phyloP scores from a whole-genome alignment of 2,113 vertebrate genomes.

The Eubucco bourcierii region DNA sequence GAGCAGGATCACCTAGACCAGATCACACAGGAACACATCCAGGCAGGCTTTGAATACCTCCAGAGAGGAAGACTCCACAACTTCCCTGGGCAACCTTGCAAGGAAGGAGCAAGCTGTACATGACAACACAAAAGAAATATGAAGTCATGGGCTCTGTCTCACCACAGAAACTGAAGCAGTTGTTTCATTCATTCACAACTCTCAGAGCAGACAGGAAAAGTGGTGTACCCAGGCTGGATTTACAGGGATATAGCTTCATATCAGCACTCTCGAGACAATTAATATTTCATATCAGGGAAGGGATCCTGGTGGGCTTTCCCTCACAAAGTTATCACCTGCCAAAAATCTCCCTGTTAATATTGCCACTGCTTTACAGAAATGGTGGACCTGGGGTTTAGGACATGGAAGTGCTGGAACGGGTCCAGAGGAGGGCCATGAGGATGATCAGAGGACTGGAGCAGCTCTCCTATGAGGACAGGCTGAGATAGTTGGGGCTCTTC shows the following conservation, averaged over 20 bases:
- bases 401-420: too few relatives aligned
- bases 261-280: background rate
- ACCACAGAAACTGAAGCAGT: background rate
- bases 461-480: too few relatives aligned
- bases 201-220: background rate
- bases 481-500: too few relatives aligned
- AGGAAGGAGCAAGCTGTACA: background rate
- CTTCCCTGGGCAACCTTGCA: background rate
- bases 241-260: background rate
- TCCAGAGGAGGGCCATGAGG: too few relatives aligned
- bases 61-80: too few relatives aligned
- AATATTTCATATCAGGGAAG: background rate
- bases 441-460: too few relatives aligned
- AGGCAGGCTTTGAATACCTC: too few relatives aligned
- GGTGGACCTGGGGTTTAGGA: background rate
- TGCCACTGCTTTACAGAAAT: background rate
- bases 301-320: background rate
- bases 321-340: background rate
- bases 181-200: background rate
- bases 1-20: too few relatives aligned
- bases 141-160: background rate
- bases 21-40: too few relatives aligned
- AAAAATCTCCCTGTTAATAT: background rate
- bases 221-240: background rate
- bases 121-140: background rate